These are phyloP conservation scores for Lysandra bellargus DNA, from an alignment of 2,888 invertebrate genomes.

Conservation along the genomic window DNA sequence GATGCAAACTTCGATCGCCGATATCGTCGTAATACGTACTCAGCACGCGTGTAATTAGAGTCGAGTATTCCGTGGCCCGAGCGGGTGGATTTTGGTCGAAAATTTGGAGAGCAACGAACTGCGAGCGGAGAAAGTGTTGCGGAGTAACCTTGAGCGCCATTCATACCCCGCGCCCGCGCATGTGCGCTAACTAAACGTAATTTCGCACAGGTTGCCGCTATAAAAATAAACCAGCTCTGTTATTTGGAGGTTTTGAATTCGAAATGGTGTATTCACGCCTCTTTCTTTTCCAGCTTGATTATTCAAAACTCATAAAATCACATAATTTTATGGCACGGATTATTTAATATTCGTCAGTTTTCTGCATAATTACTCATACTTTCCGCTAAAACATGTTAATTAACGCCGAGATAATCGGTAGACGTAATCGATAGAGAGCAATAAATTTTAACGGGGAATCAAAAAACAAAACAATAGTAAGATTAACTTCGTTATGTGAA, in stretches of 20 bases:
- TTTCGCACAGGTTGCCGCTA: slow-evolving; percentile 43
- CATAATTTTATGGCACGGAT: not conserved
- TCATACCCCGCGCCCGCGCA: slow-evolving; percentile 55
- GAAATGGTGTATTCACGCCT: not conserved
- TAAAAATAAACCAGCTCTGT: slow-evolving; percentile 21
- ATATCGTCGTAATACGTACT: slow-evolving; percentile 40
- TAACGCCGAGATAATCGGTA: not conserved
- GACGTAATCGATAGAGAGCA: slow-evolving; percentile 1
- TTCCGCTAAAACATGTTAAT: not conserved
- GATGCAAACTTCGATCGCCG: slow-evolving; percentile 55
- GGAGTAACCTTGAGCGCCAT: slow-evolving; percentile 77
- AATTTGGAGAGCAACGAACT: slow-evolving; percentile 79
- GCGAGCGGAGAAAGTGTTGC: slow-evolving; percentile 71
- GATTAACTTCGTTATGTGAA: slow-evolving; percentile 41
- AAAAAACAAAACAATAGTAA: slow-evolving; percentile 33
- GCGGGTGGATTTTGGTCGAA: slow-evolving; percentile 51
- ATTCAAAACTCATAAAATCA: not conserved
- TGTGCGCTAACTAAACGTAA: slow-evolving; percentile 61
- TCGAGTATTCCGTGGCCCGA: not conserved
- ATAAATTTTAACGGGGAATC: not conserved
- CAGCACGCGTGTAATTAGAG: slow-evolving; percentile 40
- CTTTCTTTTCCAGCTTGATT: not conserved
- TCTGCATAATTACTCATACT: not conserved
- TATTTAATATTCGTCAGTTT: not conserved
- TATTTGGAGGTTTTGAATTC: not conserved